Conservation (phyloP, 2,888 invertebrate species). For the Crocallis elinguaria region DNA sequence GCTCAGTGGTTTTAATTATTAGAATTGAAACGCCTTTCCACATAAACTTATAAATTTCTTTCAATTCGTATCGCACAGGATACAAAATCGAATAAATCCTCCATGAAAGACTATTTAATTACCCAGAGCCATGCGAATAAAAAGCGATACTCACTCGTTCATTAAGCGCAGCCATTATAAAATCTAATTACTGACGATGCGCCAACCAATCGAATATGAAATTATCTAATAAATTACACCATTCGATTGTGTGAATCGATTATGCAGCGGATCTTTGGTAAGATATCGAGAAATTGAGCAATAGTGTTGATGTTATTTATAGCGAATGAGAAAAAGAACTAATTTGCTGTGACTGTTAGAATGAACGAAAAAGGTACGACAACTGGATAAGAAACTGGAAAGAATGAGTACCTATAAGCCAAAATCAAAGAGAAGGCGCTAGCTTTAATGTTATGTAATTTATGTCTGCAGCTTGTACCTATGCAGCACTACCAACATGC, state of each 20-base stretch:
- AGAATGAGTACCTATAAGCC: too few species aligned
- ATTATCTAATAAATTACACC: conserved; percentile 70
- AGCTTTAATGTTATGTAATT: too few species aligned
- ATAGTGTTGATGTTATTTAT: conserved; percentile 57
- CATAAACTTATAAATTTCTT: too few species aligned
- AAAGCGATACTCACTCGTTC: conserved; percentile 27
- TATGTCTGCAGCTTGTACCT: too few species aligned
- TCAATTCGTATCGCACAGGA: not conserved
- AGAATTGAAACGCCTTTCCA: too few species aligned
- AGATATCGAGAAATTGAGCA: conserved; percentile 36
- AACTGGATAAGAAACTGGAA: too few species aligned
- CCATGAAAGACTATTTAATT: conserved; percentile 1
- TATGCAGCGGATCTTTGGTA: conserved; percentile 15
- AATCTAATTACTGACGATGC: conserved; percentile 45
- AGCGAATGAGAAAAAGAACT: too few species aligned
- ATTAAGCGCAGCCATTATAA: conserved; percentile 40
- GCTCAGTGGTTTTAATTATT: too few species aligned
- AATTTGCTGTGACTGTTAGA: too few species aligned
- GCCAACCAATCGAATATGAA: conserved; percentile 55
- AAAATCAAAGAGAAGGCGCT: too few species aligned
- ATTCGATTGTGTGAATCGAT: conserved; percentile 16
- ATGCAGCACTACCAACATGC: too few species aligned
- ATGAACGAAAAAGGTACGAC: too few species aligned
- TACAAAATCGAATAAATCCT: not conserved
- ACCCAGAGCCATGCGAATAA: conserved; percentile 15